Base-by-base conservation (phyloP, 2,113 vertebrate species). In the Spilogale gracilis region DNA sequence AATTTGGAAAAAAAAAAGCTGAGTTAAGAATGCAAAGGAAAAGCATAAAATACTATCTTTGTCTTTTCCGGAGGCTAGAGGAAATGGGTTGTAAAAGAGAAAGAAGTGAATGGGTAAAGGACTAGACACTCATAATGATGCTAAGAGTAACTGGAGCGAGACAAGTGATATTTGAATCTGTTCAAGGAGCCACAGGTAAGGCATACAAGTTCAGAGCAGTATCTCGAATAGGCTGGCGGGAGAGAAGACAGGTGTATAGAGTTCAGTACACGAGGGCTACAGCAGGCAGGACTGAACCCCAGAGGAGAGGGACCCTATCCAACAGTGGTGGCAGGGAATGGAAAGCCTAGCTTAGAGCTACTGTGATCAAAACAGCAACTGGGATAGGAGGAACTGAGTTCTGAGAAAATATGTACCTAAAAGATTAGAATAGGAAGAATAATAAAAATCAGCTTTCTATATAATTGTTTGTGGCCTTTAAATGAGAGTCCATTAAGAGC, bases 141-240 rank as follows among this genome's bases (percentile, higher is more conserved):
- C 71, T 71, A 89, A 86, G 43, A 67, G 50, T 82, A 89, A 71
- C 81, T 32, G 91, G 48, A 95, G 69, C 92, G 25, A 61, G 20
- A 61, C 60, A 89, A 86, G 78, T 78, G 43, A 79, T 67, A 73
- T 23, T 60, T 89, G 73, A 82, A 58, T 71, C 65, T 96, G 67
- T 38, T 97, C 27, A 86, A 63, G 80, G 8, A 80, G 60, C 30
- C 67, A 58, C 23, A 83, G 58, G 38, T 54, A 87, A 85, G 50
- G n/a, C 71, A 43, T 48, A 52, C 9, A 23, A 60, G n/a, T 86
- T 43, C 38, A 89, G 30, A 82, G 38, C 9, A 82, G 2, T 23
- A 32, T 84, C 54, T 90, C 10, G 6, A 83, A 48, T 4, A 82
- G 60, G 27, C 23, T 43, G 12, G 79, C 78, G 45, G 17, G 43